Evolutionary conservation across 2,888 invertebrate genomes (phyloP).

Genomic region (Linnaemya vulpina): DNA sequence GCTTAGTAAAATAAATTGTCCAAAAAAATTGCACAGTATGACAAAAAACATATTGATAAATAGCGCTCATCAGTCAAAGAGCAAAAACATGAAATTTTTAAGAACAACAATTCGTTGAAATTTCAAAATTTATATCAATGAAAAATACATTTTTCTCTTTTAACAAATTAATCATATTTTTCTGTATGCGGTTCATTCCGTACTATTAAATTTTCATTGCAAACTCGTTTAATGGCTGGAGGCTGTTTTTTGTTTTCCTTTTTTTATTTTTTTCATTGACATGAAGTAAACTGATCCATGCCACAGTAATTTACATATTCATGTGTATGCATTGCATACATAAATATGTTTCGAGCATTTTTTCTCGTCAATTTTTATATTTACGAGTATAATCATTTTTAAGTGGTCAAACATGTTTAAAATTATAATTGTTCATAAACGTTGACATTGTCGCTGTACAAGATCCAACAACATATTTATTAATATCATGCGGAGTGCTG

Average conservation of each 20-base stretch:
- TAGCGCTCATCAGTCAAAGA: conserved; percentile 59
- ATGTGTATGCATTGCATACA: not conserved
- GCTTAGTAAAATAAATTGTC: conserved; percentile 46
- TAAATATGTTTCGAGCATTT: not conserved
- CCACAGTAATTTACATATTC: conserved; percentile 5
- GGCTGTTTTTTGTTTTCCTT: conserved; percentile 14
- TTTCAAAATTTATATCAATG: conserved; percentile 29
- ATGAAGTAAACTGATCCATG: conserved; percentile 43
- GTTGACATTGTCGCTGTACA: conserved; percentile 40
- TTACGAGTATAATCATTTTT: conserved; percentile 42
- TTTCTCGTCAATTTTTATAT: conserved; percentile 51
- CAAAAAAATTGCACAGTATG: conserved; percentile 9
- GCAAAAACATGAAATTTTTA: conserved; percentile 23
- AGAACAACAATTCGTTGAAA: conserved; percentile 4
- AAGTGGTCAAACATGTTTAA: conserved; percentile 67
- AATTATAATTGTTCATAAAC: conserved; percentile 30
- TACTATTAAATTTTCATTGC: conserved; percentile 15
- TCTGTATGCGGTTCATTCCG: not conserved
- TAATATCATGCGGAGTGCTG: conserved; percentile 37
- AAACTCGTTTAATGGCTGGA: conserved; percentile 53
- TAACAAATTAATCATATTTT: conserved; percentile 56
- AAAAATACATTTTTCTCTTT: conserved; percentile 33
- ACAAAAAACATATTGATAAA: conserved; percentile 59
- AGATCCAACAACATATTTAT: conserved; percentile 37
- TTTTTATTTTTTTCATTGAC: not conserved